phyloP scores from a whole-genome alignment of 2,797 vertebrate genomes.

The Clarias laeviceps region DNA sequence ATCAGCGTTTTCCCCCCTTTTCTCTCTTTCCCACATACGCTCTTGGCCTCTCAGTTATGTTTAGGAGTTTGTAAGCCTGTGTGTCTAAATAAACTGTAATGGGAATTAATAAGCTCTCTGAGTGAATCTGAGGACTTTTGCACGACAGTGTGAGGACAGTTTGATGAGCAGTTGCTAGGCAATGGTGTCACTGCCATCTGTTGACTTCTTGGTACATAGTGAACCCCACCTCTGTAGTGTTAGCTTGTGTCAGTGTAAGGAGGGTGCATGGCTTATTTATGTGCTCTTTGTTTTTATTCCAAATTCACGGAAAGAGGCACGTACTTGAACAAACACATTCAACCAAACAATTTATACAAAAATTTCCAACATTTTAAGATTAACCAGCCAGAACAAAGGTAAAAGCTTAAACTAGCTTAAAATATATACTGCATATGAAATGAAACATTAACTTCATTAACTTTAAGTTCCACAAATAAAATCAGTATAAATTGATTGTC shows the following conservation, averaged over 20 bases:
- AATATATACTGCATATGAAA: too few species aligned
- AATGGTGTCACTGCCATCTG: conserved; percentile 44
- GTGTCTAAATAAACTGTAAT: conserved; percentile 15
- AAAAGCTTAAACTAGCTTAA: not conserved
- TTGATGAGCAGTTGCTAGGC: conserved; percentile 50
- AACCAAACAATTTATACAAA: conserved; percentile 1
- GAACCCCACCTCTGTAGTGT: conserved; percentile 42
- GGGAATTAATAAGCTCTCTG: conserved; percentile 20
- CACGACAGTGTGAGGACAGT: conserved; percentile 15
- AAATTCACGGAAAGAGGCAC: not conserved
- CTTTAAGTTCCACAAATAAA: not conserved
- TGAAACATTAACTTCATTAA: not conserved
- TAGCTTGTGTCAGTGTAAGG: conserved; percentile 12
- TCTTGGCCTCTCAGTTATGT: not conserved
- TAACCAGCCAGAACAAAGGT: not conserved
- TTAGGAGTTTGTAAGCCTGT: not conserved
- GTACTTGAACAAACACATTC: not conserved
- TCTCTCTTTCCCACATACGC: not conserved
- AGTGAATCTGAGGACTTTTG: conserved; percentile 31
- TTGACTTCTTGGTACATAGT: conserved; percentile 43
- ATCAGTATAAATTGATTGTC: not conserved
- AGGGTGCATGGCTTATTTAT: not conserved
- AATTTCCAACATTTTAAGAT: not conserved
- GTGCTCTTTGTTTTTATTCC: not conserved
- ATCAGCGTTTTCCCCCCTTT: not conserved